Evolutionary conservation across 2,113 vertebrate genomes (phyloP), one percentile per base, ranked within the genome.

Genomic region (Pogonocichla stellata): DNA sequence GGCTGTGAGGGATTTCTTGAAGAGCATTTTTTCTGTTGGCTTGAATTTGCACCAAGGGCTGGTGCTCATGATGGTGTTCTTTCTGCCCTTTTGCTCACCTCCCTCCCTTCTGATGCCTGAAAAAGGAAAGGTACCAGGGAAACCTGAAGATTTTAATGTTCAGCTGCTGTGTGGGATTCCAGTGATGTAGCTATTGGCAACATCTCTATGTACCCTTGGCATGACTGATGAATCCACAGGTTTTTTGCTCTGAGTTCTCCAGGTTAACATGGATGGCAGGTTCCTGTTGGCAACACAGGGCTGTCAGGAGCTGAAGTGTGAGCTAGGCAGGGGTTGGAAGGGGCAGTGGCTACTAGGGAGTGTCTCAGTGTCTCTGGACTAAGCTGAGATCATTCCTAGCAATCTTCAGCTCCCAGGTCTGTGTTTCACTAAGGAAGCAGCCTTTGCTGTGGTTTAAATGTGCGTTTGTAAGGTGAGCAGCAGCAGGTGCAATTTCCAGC

Each of bases 141-240:
- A n/a, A 53, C 5, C 51, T 65, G 71, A 90, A n/a, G 45, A 34
- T 82, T 93, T 83, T n/a, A 47, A 45, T 4, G 40, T 72, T 80
- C 50, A 80, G 60, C 88, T 93, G 73, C 91, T 71, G 60, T 88
- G 94, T 96, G 85, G 82, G 88, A 88, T 86, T 83, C 85, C 86
- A 57, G 54, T 8, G 6, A 78, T 88, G 90, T 64, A 94, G 90
- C 93, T 95, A n/a, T 92, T 89, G 91, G 86, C 86, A 93, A 62
- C 89, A 50, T 43, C 73, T 38, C 66, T 0, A 0, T 36, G 48
- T 82, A 75, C 69, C 50, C 57, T 81, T 2, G 3, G 29, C 9
- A 2, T 61, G 64, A 82, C 69, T 83, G 60, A 80, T 26, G 62
- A 60, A 83, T 25, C 33, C 5, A 0, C 36, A 40, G n/a, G 36